These are phyloP conservation scores for Spheniscus mendiculus DNA, from an alignment of 2,113 vertebrate species.

Conservation along the genomic window DNA sequence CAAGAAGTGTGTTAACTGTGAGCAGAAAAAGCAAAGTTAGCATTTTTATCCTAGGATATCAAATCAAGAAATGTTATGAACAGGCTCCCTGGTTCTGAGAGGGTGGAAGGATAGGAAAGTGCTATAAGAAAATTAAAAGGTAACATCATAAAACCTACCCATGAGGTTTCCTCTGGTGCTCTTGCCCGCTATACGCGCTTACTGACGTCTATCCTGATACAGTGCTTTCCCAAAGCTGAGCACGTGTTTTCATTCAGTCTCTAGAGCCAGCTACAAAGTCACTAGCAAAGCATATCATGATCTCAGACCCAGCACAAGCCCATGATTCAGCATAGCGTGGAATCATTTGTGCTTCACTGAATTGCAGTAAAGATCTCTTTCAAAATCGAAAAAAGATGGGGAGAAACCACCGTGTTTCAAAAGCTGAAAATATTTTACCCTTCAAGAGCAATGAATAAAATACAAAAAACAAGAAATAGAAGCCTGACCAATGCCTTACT, in stretches of 20 bases:
- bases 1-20: neutral
- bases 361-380: neutral
- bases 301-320: neutral
- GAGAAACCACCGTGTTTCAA: neutral
- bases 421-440: neutral
- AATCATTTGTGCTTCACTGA: neutral
- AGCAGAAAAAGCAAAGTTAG: neutral
- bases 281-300: neutral
- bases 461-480: neutral
- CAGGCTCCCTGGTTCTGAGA: neutral
- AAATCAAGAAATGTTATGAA: neutral
- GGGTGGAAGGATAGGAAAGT: neutral
- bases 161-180: neutral
- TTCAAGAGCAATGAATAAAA: neutral
- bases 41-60: neutral
- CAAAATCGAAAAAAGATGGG: neutral
- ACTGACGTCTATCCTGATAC: neutral
- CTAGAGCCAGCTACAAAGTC: neutral
- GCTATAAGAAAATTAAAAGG: neutral
- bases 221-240: neutral
- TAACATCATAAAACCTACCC: neutral
- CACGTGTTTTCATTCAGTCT: neutral
- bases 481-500: neutral
- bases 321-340: neutral
- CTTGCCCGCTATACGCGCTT: rapidly evolving